Percentiles rank a stretch among this genome's conserved stretches.
Conservation (phyloP, 2,888 invertebrate species). For the Dicyrtomina minuta region DNA sequence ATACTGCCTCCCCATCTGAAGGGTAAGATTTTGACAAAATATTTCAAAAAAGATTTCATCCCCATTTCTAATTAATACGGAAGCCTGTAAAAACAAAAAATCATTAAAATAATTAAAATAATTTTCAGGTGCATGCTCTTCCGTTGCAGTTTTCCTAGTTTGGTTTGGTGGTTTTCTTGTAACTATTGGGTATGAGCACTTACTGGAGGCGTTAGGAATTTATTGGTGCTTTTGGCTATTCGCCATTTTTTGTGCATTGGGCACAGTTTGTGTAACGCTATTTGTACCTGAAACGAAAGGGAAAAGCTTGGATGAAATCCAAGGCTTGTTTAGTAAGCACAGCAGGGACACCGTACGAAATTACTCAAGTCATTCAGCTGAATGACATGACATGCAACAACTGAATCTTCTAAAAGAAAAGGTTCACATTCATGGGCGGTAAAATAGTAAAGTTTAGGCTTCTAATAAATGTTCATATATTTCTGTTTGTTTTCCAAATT, state of each 20-base stretch:
- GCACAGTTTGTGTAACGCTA: constrained; percentile 31
- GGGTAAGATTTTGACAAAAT: constrained; percentile 57
- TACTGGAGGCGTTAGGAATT: constrained; percentile 36
- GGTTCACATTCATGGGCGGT: no score
- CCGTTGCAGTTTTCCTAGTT: constrained; percentile 72
- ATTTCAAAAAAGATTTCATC: not conserved
- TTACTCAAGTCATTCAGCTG: no score
- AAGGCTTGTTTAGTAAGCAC: constrained; percentile 2
- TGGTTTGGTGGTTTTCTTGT: constrained; percentile 70
- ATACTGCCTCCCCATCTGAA: constrained; percentile 72
- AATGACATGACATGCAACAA: no score
- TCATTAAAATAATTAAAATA: not conserved
- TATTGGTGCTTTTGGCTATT: constrained; percentile 46
- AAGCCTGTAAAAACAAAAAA: not conserved
- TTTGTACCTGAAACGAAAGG: constrained; percentile 44
- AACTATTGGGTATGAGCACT: constrained; percentile 53
- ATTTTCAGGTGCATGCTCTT: constrained; percentile 62
- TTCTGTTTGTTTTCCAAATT: no score
- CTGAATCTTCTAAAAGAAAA: no score
- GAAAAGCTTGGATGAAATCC: constrained; percentile 36
- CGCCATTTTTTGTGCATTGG: constrained; percentile 35
- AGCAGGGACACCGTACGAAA: no score
- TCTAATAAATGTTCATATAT: no score
- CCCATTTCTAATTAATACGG: not conserved
- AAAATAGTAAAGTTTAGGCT: no score